Conservation (phyloP, 2,888 invertebrate genomes). For the Drosophila mayaguana region DNA sequence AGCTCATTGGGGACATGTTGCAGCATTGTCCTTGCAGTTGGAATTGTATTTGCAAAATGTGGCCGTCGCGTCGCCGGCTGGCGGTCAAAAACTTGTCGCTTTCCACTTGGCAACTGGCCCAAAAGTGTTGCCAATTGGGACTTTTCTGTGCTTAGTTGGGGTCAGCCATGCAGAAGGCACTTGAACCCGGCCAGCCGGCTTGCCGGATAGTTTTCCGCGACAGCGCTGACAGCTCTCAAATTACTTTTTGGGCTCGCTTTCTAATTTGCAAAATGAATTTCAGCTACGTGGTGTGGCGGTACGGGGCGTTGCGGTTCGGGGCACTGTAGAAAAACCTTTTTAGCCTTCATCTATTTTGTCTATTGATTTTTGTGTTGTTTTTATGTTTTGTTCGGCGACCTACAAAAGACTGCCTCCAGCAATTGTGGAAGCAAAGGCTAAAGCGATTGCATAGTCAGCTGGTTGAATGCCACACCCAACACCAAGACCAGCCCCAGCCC, state of each 20-base stretch:
- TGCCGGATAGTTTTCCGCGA: slow-evolving; percentile 33
- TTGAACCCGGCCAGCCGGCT: slow-evolving; percentile 28
- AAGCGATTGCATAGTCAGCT: slow-evolving; percentile 30
- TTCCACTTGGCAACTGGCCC: slow-evolving; percentile 65
- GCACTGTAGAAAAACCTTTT: slow-evolving; percentile 49
- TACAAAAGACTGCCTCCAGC: neutral
- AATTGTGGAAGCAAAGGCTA: neutral
- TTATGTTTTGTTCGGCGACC: neutral
- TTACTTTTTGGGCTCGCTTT: slow-evolving; percentile 64
- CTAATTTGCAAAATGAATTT: slow-evolving; percentile 76
- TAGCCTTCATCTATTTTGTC: slow-evolving; percentile 34
- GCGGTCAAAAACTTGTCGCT: slow-evolving; percentile 47
- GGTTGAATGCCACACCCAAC: slow-evolving; percentile 57
- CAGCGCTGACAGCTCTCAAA: slow-evolving; percentile 59
- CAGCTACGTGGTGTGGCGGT: neutral
- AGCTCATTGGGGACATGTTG: slow-evolving; percentile 48
- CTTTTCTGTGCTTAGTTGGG: slow-evolving; percentile 11
- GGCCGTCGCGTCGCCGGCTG: slow-evolving; percentile 9
- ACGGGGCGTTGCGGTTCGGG: neutral
- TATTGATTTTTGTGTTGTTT: slow-evolving; percentile 48
- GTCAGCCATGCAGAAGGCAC: slow-evolving; percentile 31
- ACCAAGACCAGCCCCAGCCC: neutral
- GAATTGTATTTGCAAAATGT: slow-evolving; percentile 39
- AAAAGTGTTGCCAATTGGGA: slow-evolving; percentile 33
- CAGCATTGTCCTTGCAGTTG: slow-evolving; percentile 47